These are phyloP conservation scores for Phataginus tetradactyla DNA, from an alignment of 2,797 vertebrate genomes.

Conservation along the genomic window DNA sequence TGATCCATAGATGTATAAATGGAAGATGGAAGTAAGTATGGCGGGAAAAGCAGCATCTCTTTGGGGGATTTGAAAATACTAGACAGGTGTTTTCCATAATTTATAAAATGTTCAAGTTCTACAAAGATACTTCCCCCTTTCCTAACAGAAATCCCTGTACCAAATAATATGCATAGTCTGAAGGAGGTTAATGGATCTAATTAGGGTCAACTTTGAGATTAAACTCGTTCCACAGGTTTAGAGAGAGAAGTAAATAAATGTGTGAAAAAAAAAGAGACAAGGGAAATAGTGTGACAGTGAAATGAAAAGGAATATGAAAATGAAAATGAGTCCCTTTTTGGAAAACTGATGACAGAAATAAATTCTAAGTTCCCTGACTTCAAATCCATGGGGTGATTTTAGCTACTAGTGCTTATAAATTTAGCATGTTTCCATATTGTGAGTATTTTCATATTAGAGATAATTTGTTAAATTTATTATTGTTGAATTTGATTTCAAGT, in stretches of 20 bases:
- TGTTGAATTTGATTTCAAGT: background rate
- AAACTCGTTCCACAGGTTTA: background rate
- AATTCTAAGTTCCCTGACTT: background rate
- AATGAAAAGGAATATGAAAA: background rate
- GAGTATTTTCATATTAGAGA: background rate
- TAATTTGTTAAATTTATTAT: background rate
- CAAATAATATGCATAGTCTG: background rate
- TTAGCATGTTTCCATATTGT: background rate
- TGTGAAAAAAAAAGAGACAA: background rate
- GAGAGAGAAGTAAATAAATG: background rate
- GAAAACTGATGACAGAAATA: background rate
- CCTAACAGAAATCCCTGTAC: background rate
- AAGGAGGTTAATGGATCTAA: background rate
- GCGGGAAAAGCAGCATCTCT: background rate
- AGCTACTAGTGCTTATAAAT: background rate
- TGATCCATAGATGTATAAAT: background rate
- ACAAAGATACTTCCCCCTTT: fast-evolving
- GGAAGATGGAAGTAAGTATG: background rate
- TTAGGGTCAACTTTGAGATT: background rate
- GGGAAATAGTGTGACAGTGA: background rate
- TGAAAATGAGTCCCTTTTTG: background rate
- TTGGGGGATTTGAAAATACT: background rate
- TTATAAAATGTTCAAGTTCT: background rate
- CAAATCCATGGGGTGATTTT: background rate
- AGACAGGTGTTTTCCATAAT: background rate